Percentiles rank a stretch among this genome's conserved stretches.
Conservation (phyloP, 2,113 vertebrate species). For the Solea senegalensis region DNA sequence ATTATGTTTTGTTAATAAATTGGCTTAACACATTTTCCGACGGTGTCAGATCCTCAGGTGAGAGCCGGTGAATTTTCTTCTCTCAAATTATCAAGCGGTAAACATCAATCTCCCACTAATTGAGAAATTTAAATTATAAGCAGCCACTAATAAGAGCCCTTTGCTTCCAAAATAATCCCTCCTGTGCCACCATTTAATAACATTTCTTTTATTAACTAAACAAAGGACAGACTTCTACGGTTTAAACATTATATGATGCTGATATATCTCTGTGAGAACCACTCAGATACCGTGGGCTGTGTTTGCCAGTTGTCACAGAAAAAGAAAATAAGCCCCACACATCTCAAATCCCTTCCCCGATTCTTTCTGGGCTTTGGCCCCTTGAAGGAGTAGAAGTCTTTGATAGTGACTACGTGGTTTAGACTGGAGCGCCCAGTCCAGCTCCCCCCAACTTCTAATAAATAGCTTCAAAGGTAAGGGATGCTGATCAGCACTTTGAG, state of each 20-base stretch:
- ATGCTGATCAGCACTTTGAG: slow-evolving; percentile 75
- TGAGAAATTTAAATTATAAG: slow-evolving; percentile 43
- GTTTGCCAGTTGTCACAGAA: slow-evolving; percentile 46
- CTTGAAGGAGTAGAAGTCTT: slow-evolving; percentile 75
- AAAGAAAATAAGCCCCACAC: slow-evolving; percentile 63
- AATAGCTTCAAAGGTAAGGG: slow-evolving; percentile 77
- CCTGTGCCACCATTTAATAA: slow-evolving; percentile 36
- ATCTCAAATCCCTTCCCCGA: slow-evolving; percentile 70
- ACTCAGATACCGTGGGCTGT: slow-evolving; percentile 26
- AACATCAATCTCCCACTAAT: slow-evolving; percentile 34
- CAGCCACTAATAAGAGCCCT: slow-evolving; percentile 29
- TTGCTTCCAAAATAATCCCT: slow-evolving; percentile 33
- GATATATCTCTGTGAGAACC: slow-evolving; percentile 53
- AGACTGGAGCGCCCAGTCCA: slow-evolving; percentile 30
- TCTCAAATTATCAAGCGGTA: slow-evolving; percentile 15
- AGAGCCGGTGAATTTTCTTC: slow-evolving; percentile 16
- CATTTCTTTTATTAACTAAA: slow-evolving; percentile 38
- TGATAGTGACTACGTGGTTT: slow-evolving; percentile 77
- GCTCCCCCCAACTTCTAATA: slow-evolving; percentile 59
- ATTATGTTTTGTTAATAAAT: slow-evolving; percentile 30
- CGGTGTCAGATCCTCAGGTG: slow-evolving; percentile 24
- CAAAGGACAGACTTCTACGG: slow-evolving; percentile 35
- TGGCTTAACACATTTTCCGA: slow-evolving; percentile 11
- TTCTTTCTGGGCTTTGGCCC: slow-evolving; percentile 71
- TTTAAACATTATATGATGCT: slow-evolving; percentile 34